Evolutionary conservation across 2,797 vertebrate genomes (phyloP), one percentile per base, ranked within the genome.

Genomic region (Sebastes trivittatus): DNA sequence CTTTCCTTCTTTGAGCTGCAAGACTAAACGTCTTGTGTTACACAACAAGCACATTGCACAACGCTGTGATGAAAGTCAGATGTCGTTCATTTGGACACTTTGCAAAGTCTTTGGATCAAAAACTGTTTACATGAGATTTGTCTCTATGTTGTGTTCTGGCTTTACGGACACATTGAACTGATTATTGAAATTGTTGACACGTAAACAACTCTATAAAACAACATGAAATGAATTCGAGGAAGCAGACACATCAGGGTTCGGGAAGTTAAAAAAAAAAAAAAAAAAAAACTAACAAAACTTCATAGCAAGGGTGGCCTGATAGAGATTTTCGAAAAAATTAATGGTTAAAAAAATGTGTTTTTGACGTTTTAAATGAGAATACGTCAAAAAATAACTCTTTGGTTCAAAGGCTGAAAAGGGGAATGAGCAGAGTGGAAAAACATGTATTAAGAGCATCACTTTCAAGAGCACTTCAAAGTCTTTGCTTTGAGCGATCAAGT

Each of bases 381-480:
- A 69, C 34, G 61, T 70, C 1, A 29, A 55, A 56, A 36, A 58
- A 38, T 11, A 68, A 25, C 11, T 22, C 11, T 72, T 34, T 60
- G 61, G 59, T 65, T 80, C 30, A 72, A 77, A 82, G 60, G 32
- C 32, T 80, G 18, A 70, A 83, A 56, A 4, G 1, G 8, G 16
- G 52, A 84, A 72, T 16, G 14, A 63, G 56, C 22, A n/a, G 30
- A 63, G 13, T 58, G 10, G 34, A 69, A 80, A 80, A 76, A 66
- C 11, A 68, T 14, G 6, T 59, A 32, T 55, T 55, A 52, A 65
- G n/a, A 13, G 65, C 59, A 64, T 23, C n/a, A 32, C 76, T 84
- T 79, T 67, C 38, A 77, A 52, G 34, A 85, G 27, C 69, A 82
- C 80, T 84, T 85, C 72, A 77, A 87, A 78, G 82, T 77, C 66